Evolutionary conservation across 2,888 invertebrate species (phyloP).

Genomic region (Marronus borbonicus): DNA sequence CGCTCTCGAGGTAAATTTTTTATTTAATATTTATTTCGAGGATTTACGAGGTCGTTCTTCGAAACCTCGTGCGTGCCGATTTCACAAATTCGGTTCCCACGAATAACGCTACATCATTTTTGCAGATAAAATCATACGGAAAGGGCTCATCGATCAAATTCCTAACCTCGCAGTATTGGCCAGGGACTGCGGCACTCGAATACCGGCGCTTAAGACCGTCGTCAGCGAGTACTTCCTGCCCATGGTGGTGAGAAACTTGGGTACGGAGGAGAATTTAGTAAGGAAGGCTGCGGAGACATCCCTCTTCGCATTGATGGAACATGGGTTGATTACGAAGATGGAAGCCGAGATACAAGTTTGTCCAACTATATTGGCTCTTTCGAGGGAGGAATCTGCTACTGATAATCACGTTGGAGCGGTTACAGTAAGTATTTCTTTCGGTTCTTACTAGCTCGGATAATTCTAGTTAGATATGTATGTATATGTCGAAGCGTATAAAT

Average conservation of each 20-base stretch:
- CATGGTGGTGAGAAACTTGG: slow-evolving; percentile 76
- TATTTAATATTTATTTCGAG: background rate
- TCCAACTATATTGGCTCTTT: slow-evolving; percentile 76
- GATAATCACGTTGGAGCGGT: slow-evolving; percentile 74
- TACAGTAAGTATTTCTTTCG: slow-evolving; percentile 71
- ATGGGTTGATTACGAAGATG: slow-evolving; percentile 74
- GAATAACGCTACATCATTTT: slow-evolving; percentile 54
- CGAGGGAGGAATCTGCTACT: slow-evolving; percentile 70
- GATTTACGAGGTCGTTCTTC: slow-evolving; percentile 3
- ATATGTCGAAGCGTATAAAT: background rate
- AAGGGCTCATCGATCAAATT: slow-evolving; percentile 78
- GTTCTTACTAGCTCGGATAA: background rate
- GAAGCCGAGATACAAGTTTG: slow-evolving; percentile 78
- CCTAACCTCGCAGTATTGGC: slow-evolving; percentile 78
- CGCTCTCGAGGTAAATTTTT: slow-evolving; percentile 32
- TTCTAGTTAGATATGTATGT: background rate
- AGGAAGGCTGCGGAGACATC: slow-evolving; percentile 78
- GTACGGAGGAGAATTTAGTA: slow-evolving; percentile 75
- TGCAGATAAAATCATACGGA: slow-evolving; percentile 76
- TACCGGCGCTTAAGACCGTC: slow-evolving; percentile 71
- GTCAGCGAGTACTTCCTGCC: slow-evolving; percentile 76
- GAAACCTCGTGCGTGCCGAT: slow-evolving; percentile 41
- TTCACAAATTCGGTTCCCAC: slow-evolving; percentile 20
- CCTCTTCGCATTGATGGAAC: slow-evolving; percentile 77
- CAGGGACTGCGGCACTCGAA: slow-evolving; percentile 70